These are phyloP conservation scores for Galaxias olidus DNA, from an alignment of 2,797 vertebrate genomes.

Conservation along the genomic window DNA sequence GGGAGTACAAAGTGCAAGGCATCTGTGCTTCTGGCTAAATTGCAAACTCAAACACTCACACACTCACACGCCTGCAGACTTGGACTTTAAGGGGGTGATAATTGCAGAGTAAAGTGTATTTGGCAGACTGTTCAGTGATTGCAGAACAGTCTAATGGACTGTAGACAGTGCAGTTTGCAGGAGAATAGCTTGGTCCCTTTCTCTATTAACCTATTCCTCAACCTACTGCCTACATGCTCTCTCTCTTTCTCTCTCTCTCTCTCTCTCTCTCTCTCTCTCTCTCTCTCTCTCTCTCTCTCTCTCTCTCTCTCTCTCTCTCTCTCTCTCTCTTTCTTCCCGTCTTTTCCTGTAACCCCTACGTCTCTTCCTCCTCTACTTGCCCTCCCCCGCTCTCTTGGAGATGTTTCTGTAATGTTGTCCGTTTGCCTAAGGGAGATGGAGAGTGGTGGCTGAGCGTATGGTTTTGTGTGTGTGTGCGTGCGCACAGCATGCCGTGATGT, in stretches of 20 bases:
- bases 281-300: neutral
- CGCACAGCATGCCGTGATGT: neutral
- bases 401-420: slow-evolving; percentile 56
- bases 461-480: neutral
- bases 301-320: slow-evolving; percentile 6
- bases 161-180: too few relatives aligned
- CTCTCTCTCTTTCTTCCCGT: slow-evolving; percentile 4
- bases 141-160: too few relatives aligned
- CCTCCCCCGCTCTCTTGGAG: slow-evolving; percentile 8
- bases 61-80: neutral
- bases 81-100: too few relatives aligned
- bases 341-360: neutral
- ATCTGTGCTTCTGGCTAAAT: slow-evolving; percentile 62
- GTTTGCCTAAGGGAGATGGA: slow-evolving; percentile 41
- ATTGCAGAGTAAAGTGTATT: too few relatives aligned
- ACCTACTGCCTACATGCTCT: neutral
- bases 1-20: slow-evolving; percentile 64
- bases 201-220: neutral
- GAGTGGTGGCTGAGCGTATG: slow-evolving; percentile 18
- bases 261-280: neutral
- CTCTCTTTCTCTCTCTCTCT: neutral
- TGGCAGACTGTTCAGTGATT: too few relatives aligned
- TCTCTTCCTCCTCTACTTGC: neutral
- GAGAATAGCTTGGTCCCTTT: neutral
- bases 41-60: slow-evolving; percentile 15